Percentiles rank a stretch among this genome's conserved stretches.
These are phyloP conservation scores for Anolis sagrei DNA, from an alignment of 2,113 vertebrate genomes.

Conservation along the genomic window DNA sequence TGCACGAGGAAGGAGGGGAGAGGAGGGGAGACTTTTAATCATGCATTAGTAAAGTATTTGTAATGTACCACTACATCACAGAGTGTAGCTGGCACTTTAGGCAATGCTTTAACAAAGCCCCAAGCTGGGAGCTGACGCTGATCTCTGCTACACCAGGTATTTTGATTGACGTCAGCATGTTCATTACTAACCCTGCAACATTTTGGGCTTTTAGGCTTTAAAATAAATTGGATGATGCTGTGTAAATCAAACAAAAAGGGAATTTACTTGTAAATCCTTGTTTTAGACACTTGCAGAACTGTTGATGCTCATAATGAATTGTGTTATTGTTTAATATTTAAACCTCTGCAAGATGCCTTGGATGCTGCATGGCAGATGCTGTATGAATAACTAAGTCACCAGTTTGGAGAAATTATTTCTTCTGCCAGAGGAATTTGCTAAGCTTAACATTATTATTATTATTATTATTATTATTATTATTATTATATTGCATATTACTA, in stretches of 20 bases:
- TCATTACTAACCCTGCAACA: background rate
- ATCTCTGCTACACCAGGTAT: conserved; percentile 53
- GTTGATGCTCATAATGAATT: background rate
- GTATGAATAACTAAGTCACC: background rate
- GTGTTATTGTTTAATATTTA: background rate
- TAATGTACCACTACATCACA: conserved; percentile 56
- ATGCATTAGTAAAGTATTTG: conserved; percentile 72
- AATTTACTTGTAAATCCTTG: background rate
- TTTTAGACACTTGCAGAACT: background rate
- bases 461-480: too few relatives aligned
- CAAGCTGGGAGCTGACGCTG: conserved; percentile 62
- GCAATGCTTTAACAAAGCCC: conserved; percentile 58
- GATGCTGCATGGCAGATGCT: background rate
- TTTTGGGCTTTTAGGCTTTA: background rate
- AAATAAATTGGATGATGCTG: background rate
- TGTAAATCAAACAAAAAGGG: background rate
- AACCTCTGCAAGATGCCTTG: background rate
- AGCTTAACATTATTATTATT: background rate
- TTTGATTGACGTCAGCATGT: background rate
- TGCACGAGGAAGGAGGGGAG: conserved; percentile 32
- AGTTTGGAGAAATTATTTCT: background rate
- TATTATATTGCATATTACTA: too few relatives aligned
- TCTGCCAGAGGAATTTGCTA: background rate
- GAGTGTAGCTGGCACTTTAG: conserved; percentile 53
- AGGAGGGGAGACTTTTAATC: conserved; percentile 61